These are phyloP conservation scores for Betta splendens DNA, from an alignment of 2,797 vertebrate species.

Conservation along the genomic window DNA sequence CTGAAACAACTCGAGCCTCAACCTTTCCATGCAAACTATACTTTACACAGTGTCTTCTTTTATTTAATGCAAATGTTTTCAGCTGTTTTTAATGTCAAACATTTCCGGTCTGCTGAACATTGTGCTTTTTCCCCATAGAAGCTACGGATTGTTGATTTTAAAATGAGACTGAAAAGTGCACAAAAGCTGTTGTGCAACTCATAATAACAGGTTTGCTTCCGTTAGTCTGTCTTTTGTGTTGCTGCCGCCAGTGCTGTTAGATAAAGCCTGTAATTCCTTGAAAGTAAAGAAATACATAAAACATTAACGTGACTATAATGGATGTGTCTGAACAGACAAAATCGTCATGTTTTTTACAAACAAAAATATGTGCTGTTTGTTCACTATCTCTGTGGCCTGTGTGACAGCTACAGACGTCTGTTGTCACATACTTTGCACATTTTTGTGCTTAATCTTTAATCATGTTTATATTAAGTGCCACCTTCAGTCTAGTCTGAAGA, in stretches of 20 bases:
- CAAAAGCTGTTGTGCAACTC: background rate
- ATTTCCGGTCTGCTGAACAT: no score
- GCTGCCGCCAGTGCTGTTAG: background rate
- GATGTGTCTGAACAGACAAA: background rate
- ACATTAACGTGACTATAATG: background rate
- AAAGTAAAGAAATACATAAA: background rate
- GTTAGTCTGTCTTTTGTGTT: background rate
- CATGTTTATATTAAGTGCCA: background rate
- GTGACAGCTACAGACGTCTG: background rate
- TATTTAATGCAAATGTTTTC: background rate
- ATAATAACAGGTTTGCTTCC: background rate
- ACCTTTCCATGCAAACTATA: no score
- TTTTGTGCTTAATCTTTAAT: background rate
- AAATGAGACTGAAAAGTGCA: background rate
- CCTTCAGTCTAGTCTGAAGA: no score
- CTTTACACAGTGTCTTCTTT: no score
- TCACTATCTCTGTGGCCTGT: background rate
- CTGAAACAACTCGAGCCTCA: no score
- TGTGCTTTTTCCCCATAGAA: background rate
- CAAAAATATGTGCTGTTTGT: background rate
- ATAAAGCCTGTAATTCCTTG: conserved; percentile 18
- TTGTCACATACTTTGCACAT: background rate
- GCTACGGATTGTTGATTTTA: background rate
- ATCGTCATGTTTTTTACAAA: background rate
- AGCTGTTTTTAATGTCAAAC: conserved; percentile 3